phyloP scores from a whole-genome alignment of 1,140 invertebrate genomes.

The Drosophila malerkotliana region DNA sequence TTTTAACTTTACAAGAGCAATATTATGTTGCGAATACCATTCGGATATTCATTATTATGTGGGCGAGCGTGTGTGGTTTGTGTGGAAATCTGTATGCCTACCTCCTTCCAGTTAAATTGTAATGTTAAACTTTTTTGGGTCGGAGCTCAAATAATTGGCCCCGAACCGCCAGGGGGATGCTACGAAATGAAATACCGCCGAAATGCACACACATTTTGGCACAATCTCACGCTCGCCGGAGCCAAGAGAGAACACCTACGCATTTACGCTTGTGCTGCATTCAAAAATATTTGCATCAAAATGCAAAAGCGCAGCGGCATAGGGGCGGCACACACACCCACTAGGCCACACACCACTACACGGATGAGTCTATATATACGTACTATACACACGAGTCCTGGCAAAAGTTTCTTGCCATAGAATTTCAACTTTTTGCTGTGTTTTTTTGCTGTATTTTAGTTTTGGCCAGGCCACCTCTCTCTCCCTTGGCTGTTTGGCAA shows the following conservation, averaged over 20 bases:
- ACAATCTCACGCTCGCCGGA: conserved; percentile 9
- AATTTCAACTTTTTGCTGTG: conserved; percentile 40
- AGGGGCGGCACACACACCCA: background rate
- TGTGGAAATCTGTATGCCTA: background rate
- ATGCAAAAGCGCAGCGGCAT: conserved; percentile 45
- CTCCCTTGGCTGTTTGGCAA: conserved; percentile 37
- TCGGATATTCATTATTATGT: background rate
- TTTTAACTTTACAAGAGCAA: background rate
- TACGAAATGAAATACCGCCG: conserved; percentile 30
- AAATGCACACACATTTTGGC: conserved; percentile 12
- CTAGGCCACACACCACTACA: background rate
- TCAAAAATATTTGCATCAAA: conserved; percentile 62
- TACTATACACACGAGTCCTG: conserved; percentile 8
- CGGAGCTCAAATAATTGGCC: background rate
- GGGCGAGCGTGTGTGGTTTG: no score
- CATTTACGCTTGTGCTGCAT: conserved; percentile 30
- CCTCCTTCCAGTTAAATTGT: background rate
- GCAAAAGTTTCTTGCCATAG: conserved; percentile 48
- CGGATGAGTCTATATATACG: background rate
- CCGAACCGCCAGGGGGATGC: background rate
- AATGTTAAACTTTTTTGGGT: background rate
- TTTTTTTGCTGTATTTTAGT: conserved; percentile 9
- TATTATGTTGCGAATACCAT: background rate
- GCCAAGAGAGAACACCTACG: conserved; percentile 52
- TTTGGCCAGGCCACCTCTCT: conserved; percentile 20